phyloP scores from a whole-genome alignment of 2,797 vertebrate species.

The Paratrypauchen microcephalus region DNA sequence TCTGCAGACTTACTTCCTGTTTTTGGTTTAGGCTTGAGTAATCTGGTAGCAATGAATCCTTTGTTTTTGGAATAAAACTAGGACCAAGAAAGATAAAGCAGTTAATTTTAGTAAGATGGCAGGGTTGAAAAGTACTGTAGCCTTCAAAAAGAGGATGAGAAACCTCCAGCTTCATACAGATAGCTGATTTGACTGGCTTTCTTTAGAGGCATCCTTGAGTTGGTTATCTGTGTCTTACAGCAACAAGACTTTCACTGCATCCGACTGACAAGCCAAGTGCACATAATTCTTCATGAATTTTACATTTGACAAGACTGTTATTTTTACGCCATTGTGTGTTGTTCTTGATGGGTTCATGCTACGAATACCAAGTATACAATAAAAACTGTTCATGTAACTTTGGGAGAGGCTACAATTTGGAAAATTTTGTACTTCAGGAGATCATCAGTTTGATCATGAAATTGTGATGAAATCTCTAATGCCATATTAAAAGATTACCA shows the following conservation, averaged over 20 bases:
- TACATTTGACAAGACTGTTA: constrained; percentile 11
- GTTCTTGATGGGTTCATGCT: not conserved
- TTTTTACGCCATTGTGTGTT: constrained; percentile 12
- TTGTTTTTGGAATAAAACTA: constrained; percentile 87
- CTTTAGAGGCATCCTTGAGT: not conserved
- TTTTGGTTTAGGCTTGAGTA: constrained; percentile 87
- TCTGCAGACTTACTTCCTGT: constrained; percentile 85
- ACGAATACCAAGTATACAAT: not conserved
- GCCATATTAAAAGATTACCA: not conserved
- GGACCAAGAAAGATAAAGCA: constrained; percentile 17
- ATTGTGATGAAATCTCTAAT: not conserved
- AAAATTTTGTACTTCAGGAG: not conserved
- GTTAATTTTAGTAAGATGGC: constrained; percentile 38
- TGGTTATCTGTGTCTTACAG: constrained; percentile 3
- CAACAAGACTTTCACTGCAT: constrained; percentile 1
- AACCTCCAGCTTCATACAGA: too few relatives aligned
- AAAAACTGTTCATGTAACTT: not conserved
- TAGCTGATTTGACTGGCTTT: too few relatives aligned
- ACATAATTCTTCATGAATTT: constrained; percentile 22
- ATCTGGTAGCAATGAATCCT: constrained; percentile 85
- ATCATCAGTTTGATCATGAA: not conserved
- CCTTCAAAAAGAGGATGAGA: too few relatives aligned
- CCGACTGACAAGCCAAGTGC: constrained; percentile 4
- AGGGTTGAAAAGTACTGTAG: not conserved
- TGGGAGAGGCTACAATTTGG: not conserved